phyloP scores from a whole-genome alignment of 2,113 vertebrate species.

The Toxostoma redivivum region DNA sequence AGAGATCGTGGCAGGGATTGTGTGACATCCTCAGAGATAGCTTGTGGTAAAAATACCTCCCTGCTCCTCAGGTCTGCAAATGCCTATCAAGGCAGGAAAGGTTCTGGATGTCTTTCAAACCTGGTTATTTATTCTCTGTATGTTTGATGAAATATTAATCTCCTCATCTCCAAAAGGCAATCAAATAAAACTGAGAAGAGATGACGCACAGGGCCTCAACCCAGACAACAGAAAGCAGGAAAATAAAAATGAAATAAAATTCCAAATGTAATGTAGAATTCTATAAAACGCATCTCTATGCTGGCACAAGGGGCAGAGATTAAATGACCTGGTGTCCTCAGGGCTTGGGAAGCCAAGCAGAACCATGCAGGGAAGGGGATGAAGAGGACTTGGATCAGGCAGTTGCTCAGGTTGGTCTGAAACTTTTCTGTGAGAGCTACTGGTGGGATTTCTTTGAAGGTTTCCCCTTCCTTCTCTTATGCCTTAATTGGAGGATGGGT shows the following conservation, averaged over 20 bases:
- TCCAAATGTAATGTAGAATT: neutral
- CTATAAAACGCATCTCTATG: neutral
- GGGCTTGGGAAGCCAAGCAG: neutral
- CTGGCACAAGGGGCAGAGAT: neutral
- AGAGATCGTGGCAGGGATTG: neutral
- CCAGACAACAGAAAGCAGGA: neutral
- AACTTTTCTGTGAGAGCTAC: neutral
- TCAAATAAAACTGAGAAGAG: conserved; percentile 26
- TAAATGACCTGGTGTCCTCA: neutral
- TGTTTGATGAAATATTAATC: conserved; percentile 45
- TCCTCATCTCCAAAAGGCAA: conserved; percentile 37
- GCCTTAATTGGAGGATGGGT: neutral
- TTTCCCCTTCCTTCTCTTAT: neutral
- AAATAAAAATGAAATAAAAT: neutral
- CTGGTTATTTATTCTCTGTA: conserved; percentile 21
- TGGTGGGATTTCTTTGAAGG: neutral
- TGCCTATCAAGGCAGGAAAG: neutral
- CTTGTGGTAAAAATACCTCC: neutral
- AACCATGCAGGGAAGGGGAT: neutral
- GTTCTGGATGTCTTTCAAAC: neutral
- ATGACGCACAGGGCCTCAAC: neutral
- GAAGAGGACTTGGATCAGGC: neutral
- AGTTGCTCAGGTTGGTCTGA: neutral
- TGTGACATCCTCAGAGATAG: neutral
- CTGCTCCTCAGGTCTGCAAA: neutral